These are phyloP conservation scores for Chymomyza costata DNA, from an alignment of 1,140 invertebrate species.

Conservation along the genomic window DNA sequence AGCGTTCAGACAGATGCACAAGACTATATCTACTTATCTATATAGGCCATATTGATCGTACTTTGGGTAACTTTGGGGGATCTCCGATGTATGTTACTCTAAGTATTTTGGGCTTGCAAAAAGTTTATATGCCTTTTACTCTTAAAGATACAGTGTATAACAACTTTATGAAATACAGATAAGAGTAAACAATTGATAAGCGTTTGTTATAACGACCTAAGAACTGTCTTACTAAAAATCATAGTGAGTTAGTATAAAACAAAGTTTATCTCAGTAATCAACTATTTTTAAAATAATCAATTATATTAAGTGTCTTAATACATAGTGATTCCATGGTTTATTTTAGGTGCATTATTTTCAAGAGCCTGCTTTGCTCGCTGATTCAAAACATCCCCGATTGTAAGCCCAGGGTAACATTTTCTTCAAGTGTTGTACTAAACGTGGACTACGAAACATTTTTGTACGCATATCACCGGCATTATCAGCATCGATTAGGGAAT, in stretches of 20 bases:
- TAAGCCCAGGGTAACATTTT: conserved; percentile 54
- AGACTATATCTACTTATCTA: too few relatives aligned
- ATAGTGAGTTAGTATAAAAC: not conserved
- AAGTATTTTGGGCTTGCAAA: too few relatives aligned
- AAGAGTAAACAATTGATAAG: not conserved
- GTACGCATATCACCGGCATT: conserved; percentile 35
- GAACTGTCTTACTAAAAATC: not conserved
- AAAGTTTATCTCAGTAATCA: not conserved
- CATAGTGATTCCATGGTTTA: too few relatives aligned
- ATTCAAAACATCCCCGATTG: conserved; percentile 50
- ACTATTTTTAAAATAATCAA: not conserved
- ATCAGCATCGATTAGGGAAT: conserved; percentile 38
- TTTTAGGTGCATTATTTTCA: too few relatives aligned
- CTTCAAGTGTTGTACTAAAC: conserved; percentile 30
- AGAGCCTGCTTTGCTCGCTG: too few relatives aligned
- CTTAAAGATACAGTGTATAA: not conserved
- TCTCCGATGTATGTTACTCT: too few relatives aligned
- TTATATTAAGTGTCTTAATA: not conserved
- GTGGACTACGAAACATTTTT: conserved; percentile 30
- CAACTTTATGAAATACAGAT: not conserved
- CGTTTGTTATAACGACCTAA: not conserved
- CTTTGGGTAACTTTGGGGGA: too few relatives aligned
- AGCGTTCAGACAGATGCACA: too few relatives aligned
- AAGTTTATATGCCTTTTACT: too few relatives aligned
- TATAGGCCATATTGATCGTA: too few relatives aligned